A percentile compares a stretch with the other conserved stretches of the same genome.
phyloP scores from a whole-genome alignment of 2,888 invertebrate genomes.

The Drosophila mimetica region DNA sequence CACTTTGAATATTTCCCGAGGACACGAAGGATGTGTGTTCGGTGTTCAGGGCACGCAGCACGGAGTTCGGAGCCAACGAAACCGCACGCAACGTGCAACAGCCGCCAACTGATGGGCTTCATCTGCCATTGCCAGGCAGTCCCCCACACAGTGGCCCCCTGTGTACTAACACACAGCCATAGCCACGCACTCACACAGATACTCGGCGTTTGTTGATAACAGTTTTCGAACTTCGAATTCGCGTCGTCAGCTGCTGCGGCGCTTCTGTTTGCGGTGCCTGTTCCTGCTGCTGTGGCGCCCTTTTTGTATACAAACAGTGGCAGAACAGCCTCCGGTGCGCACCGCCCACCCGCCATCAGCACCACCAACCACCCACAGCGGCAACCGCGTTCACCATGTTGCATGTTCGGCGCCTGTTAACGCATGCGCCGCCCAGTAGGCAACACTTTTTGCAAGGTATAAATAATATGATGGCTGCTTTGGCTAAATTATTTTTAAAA shows the following conservation, averaged over 20 bases:
- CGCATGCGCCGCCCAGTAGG: conserved; percentile 70
- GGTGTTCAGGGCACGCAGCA: conserved; percentile 60
- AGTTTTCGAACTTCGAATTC: conserved; percentile 74
- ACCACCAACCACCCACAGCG: conserved; percentile 11
- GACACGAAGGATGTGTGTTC: conserved; percentile 27
- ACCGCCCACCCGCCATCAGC: conserved; percentile 15
- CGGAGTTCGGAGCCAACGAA: conserved; percentile 46
- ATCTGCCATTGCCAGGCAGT: conserved; percentile 55
- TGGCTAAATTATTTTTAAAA: background rate
- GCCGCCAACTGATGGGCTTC: conserved; percentile 74
- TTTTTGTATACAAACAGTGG: conserved; percentile 51
- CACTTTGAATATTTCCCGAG: conserved; percentile 54
- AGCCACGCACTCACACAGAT: conserved; percentile 16
- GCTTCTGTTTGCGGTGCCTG: conserved; percentile 39
- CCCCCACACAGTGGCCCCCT: conserved; percentile 37
- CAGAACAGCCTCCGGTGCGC: conserved; percentile 53
- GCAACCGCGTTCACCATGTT: conserved; percentile 58
- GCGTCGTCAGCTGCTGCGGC: conserved; percentile 66
- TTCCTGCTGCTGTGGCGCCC: conserved; percentile 34
- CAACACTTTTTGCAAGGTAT: conserved; percentile 46
- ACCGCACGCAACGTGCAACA: conserved; percentile 80
- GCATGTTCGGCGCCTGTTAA: conserved; percentile 55
- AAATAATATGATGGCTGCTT: background rate
- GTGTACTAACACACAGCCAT: conserved; percentile 3
- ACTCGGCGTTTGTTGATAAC: conserved; percentile 65